Percentiles rank a stretch among this genome's conserved stretches.
Evolutionary conservation across 2,888 invertebrate species (phyloP).

Genomic region (Geotrupes spiniger): DNA sequence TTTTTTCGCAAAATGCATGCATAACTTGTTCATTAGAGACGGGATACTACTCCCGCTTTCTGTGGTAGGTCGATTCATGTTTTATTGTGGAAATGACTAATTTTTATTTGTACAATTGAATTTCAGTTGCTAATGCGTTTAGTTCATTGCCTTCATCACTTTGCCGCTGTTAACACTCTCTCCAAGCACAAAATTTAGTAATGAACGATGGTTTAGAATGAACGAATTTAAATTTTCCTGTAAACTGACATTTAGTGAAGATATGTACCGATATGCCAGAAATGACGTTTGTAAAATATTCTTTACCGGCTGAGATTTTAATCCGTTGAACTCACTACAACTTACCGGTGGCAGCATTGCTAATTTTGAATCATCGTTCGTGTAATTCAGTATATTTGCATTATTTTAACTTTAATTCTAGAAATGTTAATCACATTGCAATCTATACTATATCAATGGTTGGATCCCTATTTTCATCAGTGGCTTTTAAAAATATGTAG

Average conservation of each 20-base stretch:
- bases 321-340: not conserved
- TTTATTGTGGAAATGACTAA: not conserved
- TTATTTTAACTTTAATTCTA: no score
- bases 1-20: slow-evolving; percentile 42
- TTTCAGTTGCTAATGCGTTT: no score
- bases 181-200: slow-evolving; percentile 7
- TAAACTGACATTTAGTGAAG: slow-evolving; percentile 19
- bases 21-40: slow-evolving; percentile 37
- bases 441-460: no score
- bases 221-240: slow-evolving; percentile 21
- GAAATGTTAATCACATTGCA: no score
- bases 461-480: no score
- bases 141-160: no score
- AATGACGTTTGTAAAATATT: not conserved
- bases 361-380: no score
- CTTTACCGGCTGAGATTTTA: not conserved
- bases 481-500: no score
- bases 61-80: slow-evolving; percentile 27
- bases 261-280: not conserved
- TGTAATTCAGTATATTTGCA: no score
- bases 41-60: slow-evolving; percentile 25
- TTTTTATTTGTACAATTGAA: no score
- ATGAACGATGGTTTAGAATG: not conserved
- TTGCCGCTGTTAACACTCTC: not conserved
- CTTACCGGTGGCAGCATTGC: no score